Evolutionary conservation across 2,888 invertebrate genomes (phyloP).

Genomic region (Pristionchus exspectatus): DNA sequence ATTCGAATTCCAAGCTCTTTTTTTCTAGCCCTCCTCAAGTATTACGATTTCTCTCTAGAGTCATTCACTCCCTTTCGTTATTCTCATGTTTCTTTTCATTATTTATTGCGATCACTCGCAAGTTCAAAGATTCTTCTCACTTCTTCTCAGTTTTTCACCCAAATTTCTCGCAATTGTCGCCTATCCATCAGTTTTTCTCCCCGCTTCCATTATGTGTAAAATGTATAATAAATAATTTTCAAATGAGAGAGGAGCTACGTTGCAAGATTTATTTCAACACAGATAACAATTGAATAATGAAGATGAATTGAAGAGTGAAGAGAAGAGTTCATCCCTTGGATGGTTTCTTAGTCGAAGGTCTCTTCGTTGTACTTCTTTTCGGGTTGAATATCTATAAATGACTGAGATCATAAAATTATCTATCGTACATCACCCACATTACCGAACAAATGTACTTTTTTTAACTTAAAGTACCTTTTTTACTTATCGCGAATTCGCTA

Average conservation of each 20-base stretch:
- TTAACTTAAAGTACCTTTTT: no score
- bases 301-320: neutral
- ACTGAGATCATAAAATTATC: no score
- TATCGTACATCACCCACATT: no score
- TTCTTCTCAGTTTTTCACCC: conserved; percentile 20
- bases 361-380: no score
- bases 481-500: no score
- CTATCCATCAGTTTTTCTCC: neutral
- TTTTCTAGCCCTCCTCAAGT: conserved; percentile 33
- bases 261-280: no score
- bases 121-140: conserved; percentile 42
- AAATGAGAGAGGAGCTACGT: neutral
- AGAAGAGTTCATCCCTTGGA: neutral
- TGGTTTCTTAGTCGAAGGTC: no score
- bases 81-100: conserved; percentile 6
- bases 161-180: conserved; percentile 21
- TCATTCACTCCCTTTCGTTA: neutral
- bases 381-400: no score
- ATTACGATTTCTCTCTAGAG: conserved; percentile 33
- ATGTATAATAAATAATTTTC: conserved; percentile 26
- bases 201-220: conserved; percentile 25
- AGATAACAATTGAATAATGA: neutral
- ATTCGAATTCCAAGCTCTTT: conserved; percentile 16
- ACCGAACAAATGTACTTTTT: no score
- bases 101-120: conserved; percentile 14